phyloP scores from a whole-genome alignment of 2,113 vertebrate genomes.

The Caracal caracal region DNA sequence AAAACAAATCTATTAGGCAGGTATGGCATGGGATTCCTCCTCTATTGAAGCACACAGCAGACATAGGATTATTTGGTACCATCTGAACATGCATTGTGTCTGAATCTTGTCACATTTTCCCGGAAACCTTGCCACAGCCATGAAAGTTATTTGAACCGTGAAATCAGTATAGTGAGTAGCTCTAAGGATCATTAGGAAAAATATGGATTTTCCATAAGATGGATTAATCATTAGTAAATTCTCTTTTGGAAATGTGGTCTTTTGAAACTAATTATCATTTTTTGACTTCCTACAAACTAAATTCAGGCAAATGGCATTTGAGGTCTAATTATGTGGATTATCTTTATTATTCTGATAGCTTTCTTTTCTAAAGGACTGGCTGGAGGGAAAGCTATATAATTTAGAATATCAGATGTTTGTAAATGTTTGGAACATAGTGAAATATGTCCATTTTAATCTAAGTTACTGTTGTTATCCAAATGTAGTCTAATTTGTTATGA shows the following conservation, averaged over 20 bases:
- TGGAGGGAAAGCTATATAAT: neutral
- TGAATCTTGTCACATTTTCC: neutral
- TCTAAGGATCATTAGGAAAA: neutral
- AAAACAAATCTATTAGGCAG: neutral
- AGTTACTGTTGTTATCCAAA: neutral
- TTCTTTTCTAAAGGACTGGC: neutral
- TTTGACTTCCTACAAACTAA: neutral
- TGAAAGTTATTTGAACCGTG: neutral
- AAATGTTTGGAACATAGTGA: neutral
- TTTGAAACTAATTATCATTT: neutral
- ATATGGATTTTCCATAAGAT: neutral
- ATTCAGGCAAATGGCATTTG: neutral
- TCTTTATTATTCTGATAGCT: neutral
- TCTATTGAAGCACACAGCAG: neutral
- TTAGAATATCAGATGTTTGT: neutral
- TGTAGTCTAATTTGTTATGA: neutral
- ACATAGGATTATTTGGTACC: neutral
- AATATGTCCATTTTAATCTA: neutral
- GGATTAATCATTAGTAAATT: neutral
- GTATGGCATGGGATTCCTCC: neutral
- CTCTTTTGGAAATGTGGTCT: neutral
- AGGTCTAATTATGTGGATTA: neutral
- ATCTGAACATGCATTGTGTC: neutral
- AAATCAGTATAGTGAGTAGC: neutral
- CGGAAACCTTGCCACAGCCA: neutral